A percentile compares a stretch with the other conserved stretches of the same genome.
phyloP scores from a whole-genome alignment of 2,113 vertebrate species.

The Peromyscus polionotus region DNA sequence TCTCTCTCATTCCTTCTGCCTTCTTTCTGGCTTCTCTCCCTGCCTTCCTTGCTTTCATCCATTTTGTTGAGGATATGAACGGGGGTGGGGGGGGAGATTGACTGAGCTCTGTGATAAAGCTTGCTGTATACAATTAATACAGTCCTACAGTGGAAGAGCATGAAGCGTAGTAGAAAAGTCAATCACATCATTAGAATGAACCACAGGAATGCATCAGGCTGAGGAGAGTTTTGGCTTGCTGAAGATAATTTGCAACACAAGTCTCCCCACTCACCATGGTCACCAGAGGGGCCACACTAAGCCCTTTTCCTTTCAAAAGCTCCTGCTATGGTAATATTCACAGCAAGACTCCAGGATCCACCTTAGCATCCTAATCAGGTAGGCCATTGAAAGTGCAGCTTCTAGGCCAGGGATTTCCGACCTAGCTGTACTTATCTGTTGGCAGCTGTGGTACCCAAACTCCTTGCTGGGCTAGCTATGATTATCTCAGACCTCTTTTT shows the following conservation, averaged over 20 bases:
- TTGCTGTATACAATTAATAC: neutral
- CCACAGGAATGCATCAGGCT: neutral
- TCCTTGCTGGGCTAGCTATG: neutral
- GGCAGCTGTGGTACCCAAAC: neutral
- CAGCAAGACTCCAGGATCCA: neutral
- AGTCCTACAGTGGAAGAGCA: neutral
- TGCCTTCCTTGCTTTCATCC: neutral
- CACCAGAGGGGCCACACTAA: accelerated
- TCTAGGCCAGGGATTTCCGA: neutral
- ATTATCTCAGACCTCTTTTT: neutral
- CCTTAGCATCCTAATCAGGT: neutral
- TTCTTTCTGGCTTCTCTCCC: neutral
- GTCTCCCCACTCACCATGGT: neutral
- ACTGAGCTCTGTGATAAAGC: neutral
- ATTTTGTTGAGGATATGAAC: neutral
- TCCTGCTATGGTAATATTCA: neutral
- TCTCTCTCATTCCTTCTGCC: neutral
- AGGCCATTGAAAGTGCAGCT: neutral
- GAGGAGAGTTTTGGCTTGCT: neutral
- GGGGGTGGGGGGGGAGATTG: neutral
- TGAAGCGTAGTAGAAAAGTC: neutral
- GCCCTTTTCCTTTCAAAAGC: neutral
- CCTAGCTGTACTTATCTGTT: accelerated
- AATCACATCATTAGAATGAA: neutral
- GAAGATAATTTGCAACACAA: neutral